phyloP scores from a whole-genome alignment of 2,797 vertebrate species.

The Premnoplex brunnescens region DNA sequence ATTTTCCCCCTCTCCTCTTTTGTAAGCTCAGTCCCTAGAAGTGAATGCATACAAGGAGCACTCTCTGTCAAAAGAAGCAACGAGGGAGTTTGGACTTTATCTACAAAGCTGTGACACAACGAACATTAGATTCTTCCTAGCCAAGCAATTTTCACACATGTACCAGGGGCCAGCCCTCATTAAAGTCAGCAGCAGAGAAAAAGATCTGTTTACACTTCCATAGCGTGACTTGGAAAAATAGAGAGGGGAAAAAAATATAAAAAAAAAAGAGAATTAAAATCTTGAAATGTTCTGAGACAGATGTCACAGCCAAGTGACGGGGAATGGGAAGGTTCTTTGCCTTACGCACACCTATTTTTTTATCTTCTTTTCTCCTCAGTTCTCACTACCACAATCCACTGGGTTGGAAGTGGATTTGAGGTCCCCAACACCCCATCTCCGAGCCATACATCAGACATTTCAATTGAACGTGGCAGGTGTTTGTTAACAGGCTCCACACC shows the following conservation, averaged over 20 bases:
- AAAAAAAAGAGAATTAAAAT: background rate
- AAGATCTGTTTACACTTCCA: slow-evolving; percentile 21
- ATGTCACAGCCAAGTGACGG: background rate
- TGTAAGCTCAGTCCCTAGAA: slow-evolving; percentile 11
- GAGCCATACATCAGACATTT: background rate
- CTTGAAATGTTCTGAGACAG: background rate
- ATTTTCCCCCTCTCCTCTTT: slow-evolving; percentile 1
- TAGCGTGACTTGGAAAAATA: background rate
- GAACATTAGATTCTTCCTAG: slow-evolving; percentile 66
- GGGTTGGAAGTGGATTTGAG: background rate
- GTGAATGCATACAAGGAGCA: background rate
- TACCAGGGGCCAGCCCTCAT: slow-evolving; percentile 77
- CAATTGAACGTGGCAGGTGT: slow-evolving; percentile 32
- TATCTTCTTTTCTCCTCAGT: background rate
- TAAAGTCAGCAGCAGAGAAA: slow-evolving; percentile 27
- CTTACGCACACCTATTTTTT: background rate
- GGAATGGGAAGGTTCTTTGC: background rate
- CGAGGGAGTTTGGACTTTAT: background rate
- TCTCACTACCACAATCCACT: background rate
- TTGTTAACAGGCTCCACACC: slow-evolving; percentile 8
- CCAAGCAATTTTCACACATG: slow-evolving; percentile 82
- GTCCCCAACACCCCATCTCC: no score
- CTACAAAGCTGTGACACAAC: slow-evolving; percentile 44
- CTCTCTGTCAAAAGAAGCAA: background rate
- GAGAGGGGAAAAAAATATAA: background rate